Conservation (phyloP, 2,113 vertebrate genomes). For the Cheilinus undulatus region DNA sequence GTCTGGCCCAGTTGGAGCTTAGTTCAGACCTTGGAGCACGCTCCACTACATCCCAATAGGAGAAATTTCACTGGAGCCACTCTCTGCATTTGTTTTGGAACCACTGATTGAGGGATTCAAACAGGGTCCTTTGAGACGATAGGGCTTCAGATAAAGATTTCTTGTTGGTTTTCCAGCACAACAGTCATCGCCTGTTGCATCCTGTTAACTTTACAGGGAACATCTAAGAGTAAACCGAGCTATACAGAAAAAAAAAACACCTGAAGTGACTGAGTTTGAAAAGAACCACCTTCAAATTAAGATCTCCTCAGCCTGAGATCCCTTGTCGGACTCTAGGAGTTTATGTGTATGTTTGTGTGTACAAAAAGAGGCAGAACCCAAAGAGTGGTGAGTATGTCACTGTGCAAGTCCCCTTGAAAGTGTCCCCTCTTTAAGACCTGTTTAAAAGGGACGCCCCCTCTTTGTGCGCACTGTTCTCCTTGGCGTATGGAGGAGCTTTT, state of each 20-base stretch:
- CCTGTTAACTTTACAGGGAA: constrained; percentile 28
- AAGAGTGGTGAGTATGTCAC: constrained; percentile 78
- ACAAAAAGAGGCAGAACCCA: constrained; percentile 74
- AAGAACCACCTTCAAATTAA: constrained; percentile 72
- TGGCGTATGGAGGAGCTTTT: constrained; percentile 84
- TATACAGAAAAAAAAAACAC: constrained; percentile 27
- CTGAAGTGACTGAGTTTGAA: constrained; percentile 24
- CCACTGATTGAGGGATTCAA: constrained; percentile 61
- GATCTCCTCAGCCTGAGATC: constrained; percentile 72
- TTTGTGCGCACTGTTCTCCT: constrained; percentile 85
- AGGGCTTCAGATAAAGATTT: constrained; percentile 60
- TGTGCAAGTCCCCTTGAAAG: constrained; percentile 85
- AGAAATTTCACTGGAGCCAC: constrained; percentile 65
- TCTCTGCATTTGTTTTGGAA: constrained; percentile 74
- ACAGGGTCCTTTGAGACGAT: constrained; percentile 44
- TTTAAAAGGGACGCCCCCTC: constrained; percentile 87
- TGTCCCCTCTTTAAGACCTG: constrained; percentile 80
- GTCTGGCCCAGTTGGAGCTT: constrained; percentile 78
- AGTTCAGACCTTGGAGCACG: constrained; percentile 75
- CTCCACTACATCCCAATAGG: constrained; percentile 80
- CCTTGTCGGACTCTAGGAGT: constrained; percentile 74
- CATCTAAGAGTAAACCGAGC: constrained; percentile 27
- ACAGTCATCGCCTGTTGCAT: constrained; percentile 54
- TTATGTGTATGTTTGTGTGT: constrained; percentile 80
- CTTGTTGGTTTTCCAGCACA: constrained; percentile 64